Conservation (phyloP, 2,113 vertebrate species). For the Telmatochromis sp. region DNA sequence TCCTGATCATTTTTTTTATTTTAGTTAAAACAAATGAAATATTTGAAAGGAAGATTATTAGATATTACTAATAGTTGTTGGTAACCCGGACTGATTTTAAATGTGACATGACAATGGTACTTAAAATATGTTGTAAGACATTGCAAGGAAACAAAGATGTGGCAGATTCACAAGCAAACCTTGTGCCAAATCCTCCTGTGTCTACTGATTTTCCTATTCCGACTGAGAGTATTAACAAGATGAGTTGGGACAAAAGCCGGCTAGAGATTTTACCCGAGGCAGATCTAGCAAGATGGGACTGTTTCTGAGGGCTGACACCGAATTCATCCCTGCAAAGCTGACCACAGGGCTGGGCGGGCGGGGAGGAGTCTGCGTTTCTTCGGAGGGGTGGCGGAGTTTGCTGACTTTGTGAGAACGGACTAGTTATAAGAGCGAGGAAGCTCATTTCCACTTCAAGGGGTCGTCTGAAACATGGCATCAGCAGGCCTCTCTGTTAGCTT, state of each 20-base stretch:
- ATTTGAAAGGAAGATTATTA: not conserved
- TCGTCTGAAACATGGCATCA: conserved; percentile 71
- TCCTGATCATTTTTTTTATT: not conserved
- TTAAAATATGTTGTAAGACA: not conserved
- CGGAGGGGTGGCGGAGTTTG: conserved; percentile 44
- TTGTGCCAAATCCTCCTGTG: not conserved
- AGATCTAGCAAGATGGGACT: not conserved
- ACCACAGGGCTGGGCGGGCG: conserved; percentile 35
- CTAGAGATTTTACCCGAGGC: not conserved
- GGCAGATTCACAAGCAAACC: not conserved
- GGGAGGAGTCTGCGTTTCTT: conserved; percentile 27
- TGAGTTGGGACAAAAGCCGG: not conserved
- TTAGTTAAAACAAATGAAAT: not conserved
- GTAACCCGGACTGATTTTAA: not conserved
- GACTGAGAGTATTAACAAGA: not conserved
- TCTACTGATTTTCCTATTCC: not conserved
- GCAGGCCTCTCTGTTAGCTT: conserved; percentile 55
- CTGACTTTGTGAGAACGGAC: conserved; percentile 68
- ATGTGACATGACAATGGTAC: not conserved
- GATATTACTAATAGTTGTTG: not conserved
- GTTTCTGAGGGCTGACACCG: not conserved
- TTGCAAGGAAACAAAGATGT: not conserved
- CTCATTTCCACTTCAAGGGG: conserved; percentile 75
- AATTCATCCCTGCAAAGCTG: conserved; percentile 40
- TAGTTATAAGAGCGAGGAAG: conserved; percentile 55